Percentiles rank a stretch among this genome's conserved stretches.
phyloP scores from a whole-genome alignment of 2,797 vertebrate genomes.

The Chiroxiphia lanceolata region DNA sequence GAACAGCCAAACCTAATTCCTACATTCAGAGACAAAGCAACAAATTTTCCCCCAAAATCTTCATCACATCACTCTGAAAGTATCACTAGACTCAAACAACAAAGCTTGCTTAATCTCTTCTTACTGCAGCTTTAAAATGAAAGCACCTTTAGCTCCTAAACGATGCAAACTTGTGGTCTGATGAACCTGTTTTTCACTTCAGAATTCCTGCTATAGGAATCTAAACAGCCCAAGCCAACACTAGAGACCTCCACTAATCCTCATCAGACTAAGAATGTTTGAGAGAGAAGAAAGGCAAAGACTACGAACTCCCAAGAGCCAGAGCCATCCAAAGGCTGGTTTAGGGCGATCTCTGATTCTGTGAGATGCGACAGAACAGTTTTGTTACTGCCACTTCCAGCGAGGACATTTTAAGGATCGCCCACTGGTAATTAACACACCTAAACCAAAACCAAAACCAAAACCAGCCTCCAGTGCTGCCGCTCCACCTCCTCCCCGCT shows the following conservation, averaged over 20 bases:
- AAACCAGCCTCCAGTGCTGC: rapidly evolving
- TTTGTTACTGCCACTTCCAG: background rate
- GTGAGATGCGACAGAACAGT: too few relatives aligned
- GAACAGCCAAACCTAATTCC: background rate
- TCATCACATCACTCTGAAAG: background rate
- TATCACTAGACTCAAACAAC: background rate
- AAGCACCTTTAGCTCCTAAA: background rate
- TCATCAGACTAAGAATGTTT: rapidly evolving
- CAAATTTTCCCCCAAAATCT: background rate
- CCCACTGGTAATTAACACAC: rapidly evolving
- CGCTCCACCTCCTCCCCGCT: background rate
- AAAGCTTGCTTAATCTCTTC: background rate
- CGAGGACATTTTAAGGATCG: rapidly evolving
- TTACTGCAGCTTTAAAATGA: background rate
- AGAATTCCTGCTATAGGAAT: background rate
- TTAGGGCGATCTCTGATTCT: rapidly evolving
- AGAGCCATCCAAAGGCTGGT: background rate
- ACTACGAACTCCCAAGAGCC: background rate
- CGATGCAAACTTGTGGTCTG: background rate
- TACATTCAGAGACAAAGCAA: background rate
- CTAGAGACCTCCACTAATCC: background rate
- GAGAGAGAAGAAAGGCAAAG: background rate
- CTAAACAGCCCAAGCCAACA: background rate
- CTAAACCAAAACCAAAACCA: too few relatives aligned
- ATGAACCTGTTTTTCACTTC: background rate